Evolutionary conservation across 2,113 vertebrate genomes (phyloP), one percentile per base, ranked within the genome.

Genomic region (Leiothrix lutea): DNA sequence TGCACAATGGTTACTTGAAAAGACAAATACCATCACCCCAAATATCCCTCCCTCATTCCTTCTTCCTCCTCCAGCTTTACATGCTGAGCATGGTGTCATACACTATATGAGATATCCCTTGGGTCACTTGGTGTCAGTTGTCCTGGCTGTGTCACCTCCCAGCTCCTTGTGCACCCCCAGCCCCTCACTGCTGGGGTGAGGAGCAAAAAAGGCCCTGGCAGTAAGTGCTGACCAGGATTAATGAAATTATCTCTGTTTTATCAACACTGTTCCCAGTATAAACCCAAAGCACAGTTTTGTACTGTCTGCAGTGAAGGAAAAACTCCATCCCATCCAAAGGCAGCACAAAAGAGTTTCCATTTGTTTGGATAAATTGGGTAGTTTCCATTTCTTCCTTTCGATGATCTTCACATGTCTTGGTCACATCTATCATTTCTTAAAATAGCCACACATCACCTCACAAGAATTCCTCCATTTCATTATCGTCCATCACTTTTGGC

Each of bases 101-200:
- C 2, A 10, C 6, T 3, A 4, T 5, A 5, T 2, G 8, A 61
- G 22, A 23, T 9, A 20, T 35, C 61, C 45, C 21, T 35, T 31
- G 28, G 53, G 45, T 35, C 45, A 47, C 13, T 24, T n/a, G 61
- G 12, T 3, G 2, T 29, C 53, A 81, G 23, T 6, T 66, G 13
- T 53, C 45, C 45, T 74, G 53, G 19, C 38, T 69, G 9, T 31
- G 40, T 54, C 54, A 8, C 24, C 54, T 47, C 21, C n/a, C 54
- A 47, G 10, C 24, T 7, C 13, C 33, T 14, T 45, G 9, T 45
- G 45, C 16, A 45, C 8, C 10, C 33, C 20, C 36, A 60, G 24
- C 1, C 13, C 33, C 53, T 47, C 53, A 26, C n/a, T 35, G 23
- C 3, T 60, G 53, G 14, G 5, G 6, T 11, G 12, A 66, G 16